Percentiles rank a stretch among this genome's conserved stretches.
Evolutionary conservation across 2,888 invertebrate genomes (phyloP).

Genomic region (Drosophila nigricruria): DNA sequence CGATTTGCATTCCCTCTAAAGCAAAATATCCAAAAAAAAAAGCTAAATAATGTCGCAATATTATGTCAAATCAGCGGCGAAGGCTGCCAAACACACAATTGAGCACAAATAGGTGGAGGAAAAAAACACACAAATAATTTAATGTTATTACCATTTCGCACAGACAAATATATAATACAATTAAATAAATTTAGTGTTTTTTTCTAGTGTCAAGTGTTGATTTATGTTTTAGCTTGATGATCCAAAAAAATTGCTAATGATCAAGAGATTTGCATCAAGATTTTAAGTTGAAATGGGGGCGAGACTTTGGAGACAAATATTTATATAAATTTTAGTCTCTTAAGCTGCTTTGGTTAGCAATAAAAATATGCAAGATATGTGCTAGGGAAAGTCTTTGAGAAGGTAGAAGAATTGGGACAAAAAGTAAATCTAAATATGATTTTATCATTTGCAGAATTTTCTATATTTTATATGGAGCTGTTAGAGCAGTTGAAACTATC

Average conservation of each 20-base stretch:
- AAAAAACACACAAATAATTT: constrained; percentile 35
- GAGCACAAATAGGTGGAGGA: constrained; percentile 21
- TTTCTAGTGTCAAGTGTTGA: constrained; percentile 7
- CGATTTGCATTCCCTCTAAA: constrained; percentile 61
- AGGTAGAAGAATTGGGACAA: neutral
- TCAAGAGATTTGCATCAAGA: constrained; percentile 12
- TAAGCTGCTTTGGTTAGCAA: neutral
- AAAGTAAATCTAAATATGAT: too few relatives aligned
- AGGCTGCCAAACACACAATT: constrained; percentile 54
- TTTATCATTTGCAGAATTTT: neutral
- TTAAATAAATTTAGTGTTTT: constrained; percentile 10
- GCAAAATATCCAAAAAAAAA: constrained; percentile 18
- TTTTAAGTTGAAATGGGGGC: neutral
- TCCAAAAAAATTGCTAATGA: constrained; percentile 1
- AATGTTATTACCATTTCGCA: constrained; percentile 57
- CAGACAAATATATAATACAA: constrained; percentile 31
- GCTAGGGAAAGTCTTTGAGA: neutral
- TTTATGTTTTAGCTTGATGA: constrained; percentile 9
- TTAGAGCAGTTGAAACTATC: neutral
- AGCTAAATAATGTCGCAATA: constrained; percentile 46
- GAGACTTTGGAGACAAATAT: neutral
- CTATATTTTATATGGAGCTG: neutral
- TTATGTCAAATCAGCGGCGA: constrained; percentile 51
- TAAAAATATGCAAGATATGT: neutral
- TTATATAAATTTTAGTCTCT: neutral